A percentile compares a stretch with the other conserved stretches of the same genome.
Evolutionary conservation across 2,113 vertebrate genomes (phyloP).

Genomic region (Passer domesticus): DNA sequence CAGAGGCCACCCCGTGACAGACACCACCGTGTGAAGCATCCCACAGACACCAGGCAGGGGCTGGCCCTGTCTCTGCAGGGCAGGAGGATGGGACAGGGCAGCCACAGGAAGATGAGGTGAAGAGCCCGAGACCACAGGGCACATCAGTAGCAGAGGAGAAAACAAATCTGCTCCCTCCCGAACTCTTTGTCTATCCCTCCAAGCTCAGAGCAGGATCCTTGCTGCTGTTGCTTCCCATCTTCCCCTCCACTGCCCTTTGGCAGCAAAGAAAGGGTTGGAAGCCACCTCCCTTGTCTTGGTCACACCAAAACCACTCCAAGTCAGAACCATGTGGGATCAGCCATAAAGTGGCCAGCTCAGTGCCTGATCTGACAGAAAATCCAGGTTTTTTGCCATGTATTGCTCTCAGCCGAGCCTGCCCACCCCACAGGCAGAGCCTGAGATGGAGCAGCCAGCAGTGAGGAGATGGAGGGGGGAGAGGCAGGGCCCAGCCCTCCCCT

Average conservation of each 20-base stretch:
- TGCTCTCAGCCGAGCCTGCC: too few species aligned
- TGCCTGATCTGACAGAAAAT: background rate
- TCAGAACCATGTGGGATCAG: accelerated
- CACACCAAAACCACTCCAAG: background rate
- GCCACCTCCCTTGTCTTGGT: background rate
- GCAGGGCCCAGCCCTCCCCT: background rate
- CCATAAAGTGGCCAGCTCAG: background rate
- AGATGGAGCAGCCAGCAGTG: too few species aligned
- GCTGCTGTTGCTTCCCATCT: background rate
- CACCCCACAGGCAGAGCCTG: background rate
- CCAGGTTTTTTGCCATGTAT: accelerated
- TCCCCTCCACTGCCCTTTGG: background rate
- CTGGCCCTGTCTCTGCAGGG: background rate
- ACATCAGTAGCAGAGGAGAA: background rate
- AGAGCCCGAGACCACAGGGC: accelerated
- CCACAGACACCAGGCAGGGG: background rate
- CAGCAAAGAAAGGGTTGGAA: background rate
- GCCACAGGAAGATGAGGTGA: background rate
- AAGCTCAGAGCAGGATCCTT: background rate
- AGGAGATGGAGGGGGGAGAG: background rate
- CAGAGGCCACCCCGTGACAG: constrained; percentile 36
- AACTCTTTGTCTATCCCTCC: background rate
- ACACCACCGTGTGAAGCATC: constrained; percentile 22
- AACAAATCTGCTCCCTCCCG: background rate
- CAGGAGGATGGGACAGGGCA: background rate